phyloP scores from a whole-genome alignment of 2,113 vertebrate species.

The Harpagus bidentatus region DNA sequence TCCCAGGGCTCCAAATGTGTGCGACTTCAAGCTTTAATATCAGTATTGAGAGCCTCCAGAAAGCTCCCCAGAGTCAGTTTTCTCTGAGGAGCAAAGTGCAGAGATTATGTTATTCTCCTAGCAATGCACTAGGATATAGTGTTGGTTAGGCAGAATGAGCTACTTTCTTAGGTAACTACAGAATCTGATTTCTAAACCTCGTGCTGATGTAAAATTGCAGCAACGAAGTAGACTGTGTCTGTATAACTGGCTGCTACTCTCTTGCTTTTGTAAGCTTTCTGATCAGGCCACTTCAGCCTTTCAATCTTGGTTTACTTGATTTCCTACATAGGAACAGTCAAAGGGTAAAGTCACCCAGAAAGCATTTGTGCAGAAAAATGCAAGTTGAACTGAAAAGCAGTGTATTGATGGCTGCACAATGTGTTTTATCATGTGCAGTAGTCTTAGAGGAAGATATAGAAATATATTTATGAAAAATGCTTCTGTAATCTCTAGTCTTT shows the following conservation, averaged over 20 bases:
- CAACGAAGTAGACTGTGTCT: background rate
- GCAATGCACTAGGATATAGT: background rate
- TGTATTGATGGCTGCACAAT: background rate
- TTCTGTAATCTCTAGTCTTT: background rate
- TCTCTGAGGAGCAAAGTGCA: background rate
- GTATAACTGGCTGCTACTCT: background rate
- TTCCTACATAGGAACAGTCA: background rate
- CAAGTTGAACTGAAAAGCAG: background rate
- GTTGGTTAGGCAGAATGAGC: background rate
- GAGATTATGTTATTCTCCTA: background rate
- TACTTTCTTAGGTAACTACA: background rate
- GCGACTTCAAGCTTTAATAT: background rate
- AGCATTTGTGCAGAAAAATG: slow-evolving; percentile 2
- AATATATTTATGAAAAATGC: background rate
- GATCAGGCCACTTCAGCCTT: background rate
- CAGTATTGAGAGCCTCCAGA: background rate
- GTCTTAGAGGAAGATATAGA: background rate
- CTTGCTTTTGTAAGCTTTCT: background rate
- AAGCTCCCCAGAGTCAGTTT: background rate
- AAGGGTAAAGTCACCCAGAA: slow-evolving; percentile 10
- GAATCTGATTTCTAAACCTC: background rate
- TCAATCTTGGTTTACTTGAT: background rate
- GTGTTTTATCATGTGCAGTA: background rate
- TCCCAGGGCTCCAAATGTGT: background rate
- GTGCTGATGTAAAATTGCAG: background rate